Conservation (phyloP, 2,113 vertebrate species). For the Pao palembangensis region DNA sequence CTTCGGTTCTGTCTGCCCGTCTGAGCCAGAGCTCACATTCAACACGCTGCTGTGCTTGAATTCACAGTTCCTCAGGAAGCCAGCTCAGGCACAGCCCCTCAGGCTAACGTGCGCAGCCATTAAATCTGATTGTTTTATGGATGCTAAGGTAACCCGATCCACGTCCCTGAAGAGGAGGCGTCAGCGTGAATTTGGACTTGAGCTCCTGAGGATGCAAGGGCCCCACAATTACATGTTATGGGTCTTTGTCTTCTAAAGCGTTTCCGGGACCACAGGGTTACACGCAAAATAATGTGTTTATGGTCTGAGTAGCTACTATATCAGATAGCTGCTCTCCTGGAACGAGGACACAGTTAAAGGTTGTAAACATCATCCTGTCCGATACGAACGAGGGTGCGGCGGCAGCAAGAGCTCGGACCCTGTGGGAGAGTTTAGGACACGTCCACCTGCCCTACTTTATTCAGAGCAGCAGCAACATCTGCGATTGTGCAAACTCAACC, state of each 20-base stretch:
- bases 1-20: too few relatives aligned
- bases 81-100: too few relatives aligned
- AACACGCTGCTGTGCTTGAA: too few relatives aligned
- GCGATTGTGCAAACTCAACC: slow-evolving; percentile 42
- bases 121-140: too few relatives aligned
- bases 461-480: slow-evolving; percentile 19
- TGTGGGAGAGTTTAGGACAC: slow-evolving; percentile 14
- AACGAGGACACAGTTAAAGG: slow-evolving; percentile 13
- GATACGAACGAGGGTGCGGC: background rate
- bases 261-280: slow-evolving; percentile 27
- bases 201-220: slow-evolving; percentile 11
- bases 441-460: slow-evolving; percentile 39
- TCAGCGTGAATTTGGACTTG: slow-evolving; percentile 17
- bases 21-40: too few relatives aligned
- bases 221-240: slow-evolving; percentile 57
- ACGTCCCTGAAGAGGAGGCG: background rate
- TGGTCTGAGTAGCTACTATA: slow-evolving; percentile 47
- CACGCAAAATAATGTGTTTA: slow-evolving; percentile 42
- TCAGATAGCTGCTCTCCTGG: slow-evolving; percentile 21
- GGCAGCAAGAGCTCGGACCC: background rate
- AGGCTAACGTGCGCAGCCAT: too few relatives aligned
- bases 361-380: slow-evolving; percentile 21
- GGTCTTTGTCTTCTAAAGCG: slow-evolving; percentile 29
- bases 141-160: too few relatives aligned
- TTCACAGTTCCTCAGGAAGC: too few relatives aligned